Conservation (phyloP, 2,888 invertebrate genomes). For the Hypsopygia costalis region DNA sequence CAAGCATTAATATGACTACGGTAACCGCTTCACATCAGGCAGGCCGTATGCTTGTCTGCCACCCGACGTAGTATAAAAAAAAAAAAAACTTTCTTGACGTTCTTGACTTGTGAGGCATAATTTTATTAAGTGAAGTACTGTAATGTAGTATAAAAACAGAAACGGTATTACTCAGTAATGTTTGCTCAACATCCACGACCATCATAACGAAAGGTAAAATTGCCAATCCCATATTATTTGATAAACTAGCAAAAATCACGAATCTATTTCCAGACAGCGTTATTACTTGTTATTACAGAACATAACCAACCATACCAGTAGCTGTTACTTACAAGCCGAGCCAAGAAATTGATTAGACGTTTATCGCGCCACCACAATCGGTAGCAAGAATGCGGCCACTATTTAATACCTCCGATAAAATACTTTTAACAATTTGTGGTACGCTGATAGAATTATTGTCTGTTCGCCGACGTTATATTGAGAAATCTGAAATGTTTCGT, state of each 20-base stretch:
- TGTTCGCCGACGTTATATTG: neutral
- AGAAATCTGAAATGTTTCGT: neutral
- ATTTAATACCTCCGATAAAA: slow-evolving; percentile 1
- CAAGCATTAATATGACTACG: too few relatives aligned
- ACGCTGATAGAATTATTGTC: slow-evolving; percentile 9
- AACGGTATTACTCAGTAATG: too few relatives aligned
- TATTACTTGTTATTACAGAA: neutral
- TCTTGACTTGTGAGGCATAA: too few relatives aligned
- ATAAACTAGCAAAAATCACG: neutral
- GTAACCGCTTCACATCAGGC: too few relatives aligned
- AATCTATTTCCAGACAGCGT: neutral
- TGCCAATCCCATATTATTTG: neutral
- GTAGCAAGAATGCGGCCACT: slow-evolving; percentile 46
- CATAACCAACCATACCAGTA: neutral
- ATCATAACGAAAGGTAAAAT: too few relatives aligned
- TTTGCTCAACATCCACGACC: too few relatives aligned
- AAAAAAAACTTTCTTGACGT: too few relatives aligned
- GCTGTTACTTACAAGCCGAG: slow-evolving; percentile 3
- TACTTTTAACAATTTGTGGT: slow-evolving; percentile 8
- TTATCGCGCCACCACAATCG: slow-evolving; percentile 36
- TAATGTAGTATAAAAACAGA: too few relatives aligned
- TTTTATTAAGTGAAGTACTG: too few relatives aligned
- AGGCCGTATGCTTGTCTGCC: too few relatives aligned
- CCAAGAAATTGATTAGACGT: slow-evolving; percentile 48
- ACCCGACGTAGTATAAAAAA: too few relatives aligned